phyloP scores from a whole-genome alignment of 2,113 vertebrate species.

The Cavia aperea region DNA sequence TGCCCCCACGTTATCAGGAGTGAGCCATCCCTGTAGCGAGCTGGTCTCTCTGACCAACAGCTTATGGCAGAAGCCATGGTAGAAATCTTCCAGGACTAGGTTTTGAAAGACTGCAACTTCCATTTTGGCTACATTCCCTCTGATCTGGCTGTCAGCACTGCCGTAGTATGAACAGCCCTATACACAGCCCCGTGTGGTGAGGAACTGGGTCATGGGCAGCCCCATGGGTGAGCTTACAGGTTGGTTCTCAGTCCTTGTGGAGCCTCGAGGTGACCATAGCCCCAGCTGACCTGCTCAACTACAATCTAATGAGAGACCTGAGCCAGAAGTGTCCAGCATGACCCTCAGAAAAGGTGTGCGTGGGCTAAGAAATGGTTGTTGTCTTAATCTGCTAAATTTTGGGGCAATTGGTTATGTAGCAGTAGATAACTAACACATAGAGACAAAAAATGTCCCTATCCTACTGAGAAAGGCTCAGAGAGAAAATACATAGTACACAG shows the following conservation, averaged over 20 bases:
- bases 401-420: not conserved
- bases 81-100: not conserved
- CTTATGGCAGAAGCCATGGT: accelerated
- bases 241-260: no score
- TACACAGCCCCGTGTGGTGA: not conserved
- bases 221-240: accelerated
- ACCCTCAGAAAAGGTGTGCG: not conserved
- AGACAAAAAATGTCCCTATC: not conserved
- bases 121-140: not conserved
- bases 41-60: not conserved
- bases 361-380: accelerated
- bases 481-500: not conserved
- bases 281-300: not conserved
- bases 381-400: not conserved
- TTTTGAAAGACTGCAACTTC: not conserved
- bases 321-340: not conserved
- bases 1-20: not conserved
- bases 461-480: not conserved
- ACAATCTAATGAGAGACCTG: accelerated
- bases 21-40: accelerated
- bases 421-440: not conserved
- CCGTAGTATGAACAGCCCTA: not conserved
- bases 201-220: not conserved
- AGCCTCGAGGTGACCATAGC: not conserved
- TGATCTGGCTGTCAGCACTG: not conserved